Evolutionary conservation across 2,797 vertebrate genomes (phyloP).

Genomic region (Platyrinchus mystaceus): DNA sequence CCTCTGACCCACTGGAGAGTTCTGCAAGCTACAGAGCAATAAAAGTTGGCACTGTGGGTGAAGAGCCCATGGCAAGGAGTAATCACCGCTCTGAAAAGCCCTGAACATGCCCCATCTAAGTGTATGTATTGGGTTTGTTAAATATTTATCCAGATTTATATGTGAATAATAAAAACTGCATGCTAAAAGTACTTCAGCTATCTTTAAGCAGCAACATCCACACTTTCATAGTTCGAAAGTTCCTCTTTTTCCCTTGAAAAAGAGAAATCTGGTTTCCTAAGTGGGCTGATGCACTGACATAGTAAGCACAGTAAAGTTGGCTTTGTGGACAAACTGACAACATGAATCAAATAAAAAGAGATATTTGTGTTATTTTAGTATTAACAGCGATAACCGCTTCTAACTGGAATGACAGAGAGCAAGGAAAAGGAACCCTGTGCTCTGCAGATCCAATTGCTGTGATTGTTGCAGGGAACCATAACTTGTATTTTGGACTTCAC

Average conservation of each 20-base stretch:
- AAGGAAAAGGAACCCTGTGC: neutral
- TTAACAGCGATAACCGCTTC: neutral
- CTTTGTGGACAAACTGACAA: neutral
- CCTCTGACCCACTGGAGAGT: slow-evolving; percentile 1
- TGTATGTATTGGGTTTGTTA: neutral
- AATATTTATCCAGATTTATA: slow-evolving; percentile 23
- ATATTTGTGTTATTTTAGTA: neutral
- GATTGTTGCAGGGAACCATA: neutral
- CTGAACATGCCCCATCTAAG: neutral
- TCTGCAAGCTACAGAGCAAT: neutral
- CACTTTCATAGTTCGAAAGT: rapidly evolving
- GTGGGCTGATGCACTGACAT: neutral
- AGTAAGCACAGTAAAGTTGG: neutral
- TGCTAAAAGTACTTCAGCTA: neutral
- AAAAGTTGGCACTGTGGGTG: neutral
- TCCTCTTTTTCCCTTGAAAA: neutral
- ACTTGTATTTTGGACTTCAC: neutral
- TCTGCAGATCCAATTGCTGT: neutral
- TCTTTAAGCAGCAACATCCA: neutral
- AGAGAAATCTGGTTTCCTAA: neutral
- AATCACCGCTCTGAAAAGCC: neutral
- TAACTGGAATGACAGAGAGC: neutral
- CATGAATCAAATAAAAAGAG: neutral
- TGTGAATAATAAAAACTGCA: neutral
- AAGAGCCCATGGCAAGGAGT: neutral